Evolutionary conservation across 53 echinoderm and acorn worm genomes (phyloP), one percentile per base, ranked within the genome.

Genomic region (Stichopus horrens): DNA sequence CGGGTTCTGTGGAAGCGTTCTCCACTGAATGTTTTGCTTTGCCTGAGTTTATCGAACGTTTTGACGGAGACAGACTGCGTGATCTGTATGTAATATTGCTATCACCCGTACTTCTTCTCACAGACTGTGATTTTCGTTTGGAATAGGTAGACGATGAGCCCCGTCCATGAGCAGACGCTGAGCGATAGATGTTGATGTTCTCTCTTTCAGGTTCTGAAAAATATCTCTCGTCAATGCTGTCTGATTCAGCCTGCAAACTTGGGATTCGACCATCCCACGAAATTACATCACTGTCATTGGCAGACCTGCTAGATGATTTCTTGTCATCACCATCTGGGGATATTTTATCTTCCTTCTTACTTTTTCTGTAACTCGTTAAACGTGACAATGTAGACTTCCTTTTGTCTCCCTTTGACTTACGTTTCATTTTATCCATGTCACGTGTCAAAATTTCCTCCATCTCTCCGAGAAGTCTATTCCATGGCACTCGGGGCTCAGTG

Each of bases 401-500:
- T n/a, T 85, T 85, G 68, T 13, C 37, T 57, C 21, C 7, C 23
- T 63, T 85, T 63, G 21, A 37, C 66, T 59, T 19, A 51, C 59
- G 9, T 52, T 37, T 66, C 9, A 7, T 23, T 5, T 16, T 22
- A 21, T 57, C 65, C 57, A 21, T 67, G 20, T 66, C 85, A 37
- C 59, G 63, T 8, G 52, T 51, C 11, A 85, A 59, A 9, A 66
- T 74, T 19, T 74, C 74, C 23, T 87, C 87, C 87, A 87, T 75
- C 18, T 87, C 57, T 56, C 23, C 57, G 7, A 87, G 87, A 55
- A 87, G 87, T 9, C 54, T 54, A 18, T 54, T 58, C 87, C 87
- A 87, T 8, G 87, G 4, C 14, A 87, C 55, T 11, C 87, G 19
- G 8, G 87, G 87, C 20, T 87, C 74, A 6, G 87, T 87, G 53